Base-by-base conservation (phyloP, 1,140 invertebrate species). In the Mactra quadrangularis region DNA sequence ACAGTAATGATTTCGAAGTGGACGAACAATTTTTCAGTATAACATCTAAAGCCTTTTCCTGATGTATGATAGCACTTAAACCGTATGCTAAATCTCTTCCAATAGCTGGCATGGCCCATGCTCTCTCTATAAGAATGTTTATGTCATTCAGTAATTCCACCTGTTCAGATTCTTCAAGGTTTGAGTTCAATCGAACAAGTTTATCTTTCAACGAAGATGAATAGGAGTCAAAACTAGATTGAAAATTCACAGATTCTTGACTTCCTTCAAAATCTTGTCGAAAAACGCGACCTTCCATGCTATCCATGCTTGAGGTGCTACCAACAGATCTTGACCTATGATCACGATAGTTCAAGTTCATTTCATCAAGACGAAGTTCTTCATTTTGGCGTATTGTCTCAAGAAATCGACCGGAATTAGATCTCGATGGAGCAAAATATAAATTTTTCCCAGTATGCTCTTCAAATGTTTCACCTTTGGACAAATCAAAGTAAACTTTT, bases 51-150 rank as follows among this genome's bases (percentile, higher is more conserved):
- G 97, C 97, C 17, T 97, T 97, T 78, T 96, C 96, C 59, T 95
- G 95, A 81, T 97, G 94, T 22, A 99, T 93, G 0, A 96, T 95
- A 89, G 99, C 98, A 92, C 97, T 98, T 17, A 99, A 93, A 22
- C 94, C 78, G 55, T 88, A 88, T 6, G 94, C 94, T 4, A 95
- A 87, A 83, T 94, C 92, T 89, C 98, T 97, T 1, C 98, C 98
- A 90, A 97, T 96, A 0, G 97, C 97, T 0, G 98, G 98, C 15
- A 99, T 97, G 1, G 97, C 96, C 98, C 98, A 99, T 3, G 98
- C 98, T 66, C 94, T 93, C 74, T 92, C 90, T 75, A 95, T 93
- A 45, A 94, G 50, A 45, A 55, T 74, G 55, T 82, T 82, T 9
- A 82, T 74, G 19, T 82, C 79, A 74, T 62, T 64, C 9, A 75